Evolutionary conservation across 2,113 vertebrate species (phyloP), one percentile per base, ranked within the genome.

Genomic region (Psittacus erithacus): DNA sequence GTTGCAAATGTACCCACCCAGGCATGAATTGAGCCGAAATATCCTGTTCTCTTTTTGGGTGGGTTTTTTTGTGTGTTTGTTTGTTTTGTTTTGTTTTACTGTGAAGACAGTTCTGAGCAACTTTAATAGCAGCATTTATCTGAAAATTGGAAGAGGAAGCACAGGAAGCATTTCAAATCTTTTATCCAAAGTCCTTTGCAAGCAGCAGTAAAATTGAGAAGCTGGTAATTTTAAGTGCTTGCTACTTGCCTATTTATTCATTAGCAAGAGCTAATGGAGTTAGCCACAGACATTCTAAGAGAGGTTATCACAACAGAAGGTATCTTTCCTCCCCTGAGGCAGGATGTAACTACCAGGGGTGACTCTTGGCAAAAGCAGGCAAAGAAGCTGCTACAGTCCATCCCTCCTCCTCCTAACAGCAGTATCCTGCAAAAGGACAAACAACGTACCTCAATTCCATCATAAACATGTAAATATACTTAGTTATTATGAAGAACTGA

Each of bases 1-100:
- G 11, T 29, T 50, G 16, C 47, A 88, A 86, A 75, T 7, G 14
- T 0, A 7, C 68, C 43, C 35, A 44, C 11, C 27, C 7, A 60
- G 15, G 14, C 18, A 85, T 1, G 6, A 50, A 69, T 15, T 20
- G 35, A 63, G 13, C 12, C n/a, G 10, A 89, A 82, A 5, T 9
- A 4, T 16, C 13, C 6, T 1, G 25, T 27, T 38, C 1, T 29
- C 1, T 59, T 10, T 14, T 24, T 10, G 22, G 20, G 5, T 10
- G n/a, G 4, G 25, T 15, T 23, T 49, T 31, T 27, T 50, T 17
- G 50, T 28, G 13, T 9, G 18, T 2, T 19, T 55, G 7, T 18
- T 24, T 29, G 29, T 33, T 55, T 31, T 28, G 7, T 33, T 57
- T 55, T 33, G 11, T n/a, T n/a, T 69, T 5, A 41, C 28, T 19